These are phyloP conservation scores for Acronicta psi DNA, from an alignment of 2,888 invertebrate genomes.

Conservation along the genomic window DNA sequence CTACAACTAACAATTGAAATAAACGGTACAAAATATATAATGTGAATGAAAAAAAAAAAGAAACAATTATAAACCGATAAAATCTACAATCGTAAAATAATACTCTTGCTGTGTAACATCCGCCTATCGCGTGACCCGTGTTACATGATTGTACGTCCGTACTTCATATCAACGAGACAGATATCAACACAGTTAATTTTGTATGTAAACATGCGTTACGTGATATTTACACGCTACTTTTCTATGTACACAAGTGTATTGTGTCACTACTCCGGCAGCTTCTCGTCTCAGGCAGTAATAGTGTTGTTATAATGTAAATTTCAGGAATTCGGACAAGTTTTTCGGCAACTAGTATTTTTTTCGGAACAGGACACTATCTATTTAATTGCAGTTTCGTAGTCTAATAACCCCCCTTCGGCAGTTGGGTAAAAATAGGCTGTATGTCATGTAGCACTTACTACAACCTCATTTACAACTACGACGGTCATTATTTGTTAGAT, in stretches of 20 bases:
- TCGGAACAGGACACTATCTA: too few relatives aligned
- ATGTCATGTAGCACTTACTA: not conserved
- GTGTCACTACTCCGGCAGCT: slow-evolving; percentile 11
- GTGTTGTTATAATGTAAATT: not conserved
- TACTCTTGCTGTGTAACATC: slow-evolving; percentile 47
- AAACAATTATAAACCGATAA: slow-evolving; percentile 30
- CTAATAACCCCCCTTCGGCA: too few relatives aligned
- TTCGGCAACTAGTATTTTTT: too few relatives aligned
- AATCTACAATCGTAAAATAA: slow-evolving; percentile 35
- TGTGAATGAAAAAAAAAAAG: slow-evolving; percentile 13
- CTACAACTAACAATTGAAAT: slow-evolving; percentile 17
- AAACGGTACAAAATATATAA: slow-evolving; percentile 11
- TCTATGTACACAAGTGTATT: not conserved
- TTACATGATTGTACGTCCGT: slow-evolving; percentile 32
- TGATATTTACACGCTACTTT: slow-evolving; percentile 30
- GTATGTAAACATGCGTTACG: slow-evolving; percentile 37
- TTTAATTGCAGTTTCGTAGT: too few relatives aligned
- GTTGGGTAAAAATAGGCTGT: not conserved
- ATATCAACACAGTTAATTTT: slow-evolving; percentile 28
- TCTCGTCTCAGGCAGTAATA: slow-evolving; percentile 4
- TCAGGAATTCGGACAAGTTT: not conserved
- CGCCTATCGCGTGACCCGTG: slow-evolving; percentile 56
- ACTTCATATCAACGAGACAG: slow-evolving; percentile 38
- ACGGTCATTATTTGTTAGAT: too few relatives aligned
- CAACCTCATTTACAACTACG: not conserved